Evolutionary conservation across 1,140 invertebrate species (phyloP), one percentile per base, ranked within the genome.

Genomic region (Drosophila virilis): DNA sequence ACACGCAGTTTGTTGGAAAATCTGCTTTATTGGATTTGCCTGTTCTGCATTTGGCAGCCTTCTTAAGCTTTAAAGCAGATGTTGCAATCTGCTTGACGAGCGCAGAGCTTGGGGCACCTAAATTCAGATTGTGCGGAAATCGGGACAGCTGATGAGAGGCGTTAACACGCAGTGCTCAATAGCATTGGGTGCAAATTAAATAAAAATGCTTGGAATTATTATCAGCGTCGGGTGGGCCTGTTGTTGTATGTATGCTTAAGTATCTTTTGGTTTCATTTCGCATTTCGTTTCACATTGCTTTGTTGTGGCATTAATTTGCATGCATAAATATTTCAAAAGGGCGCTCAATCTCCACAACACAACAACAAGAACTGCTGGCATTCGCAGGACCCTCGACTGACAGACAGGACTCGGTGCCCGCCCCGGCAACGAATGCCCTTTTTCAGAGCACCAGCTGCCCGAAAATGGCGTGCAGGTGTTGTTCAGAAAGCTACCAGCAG

Each of bases 321-420:
- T 83, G 80, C 80, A 80, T 80, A 83, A 83, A 83, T 83, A 84
- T 83, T 83, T 80, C 60, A 80, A 61, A 80, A 84, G 62, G 58
- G 46, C 43, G 35, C 64, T 13, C 64, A 58, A 38, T 61, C 59
- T 61, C 33, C 43, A 28, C 22, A 28, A 57, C 54, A 42, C n/a
- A 62, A 17, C 35, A 50, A 61, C 33, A 50, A n/a, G 45, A 38
- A 50, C 10, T 52, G 37, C 42, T 6, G 43, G 12, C 28, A 45
- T 43, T 35, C 15, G 28, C 40, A 55, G 42, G 17, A 38, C 15
- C 12, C 45, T 13, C 22, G 13, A 46, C 28, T 15, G 9, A 52
- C 28, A 32, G 7, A 52, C 32, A 38, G 1, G 22, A 42, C 17
- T n/a, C 38, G 8, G 22, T 12, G 15, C 1, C 3, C 17, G 17